Conservation (phyloP, 2,797 vertebrate genomes). For the Heliangelus exortis region DNA sequence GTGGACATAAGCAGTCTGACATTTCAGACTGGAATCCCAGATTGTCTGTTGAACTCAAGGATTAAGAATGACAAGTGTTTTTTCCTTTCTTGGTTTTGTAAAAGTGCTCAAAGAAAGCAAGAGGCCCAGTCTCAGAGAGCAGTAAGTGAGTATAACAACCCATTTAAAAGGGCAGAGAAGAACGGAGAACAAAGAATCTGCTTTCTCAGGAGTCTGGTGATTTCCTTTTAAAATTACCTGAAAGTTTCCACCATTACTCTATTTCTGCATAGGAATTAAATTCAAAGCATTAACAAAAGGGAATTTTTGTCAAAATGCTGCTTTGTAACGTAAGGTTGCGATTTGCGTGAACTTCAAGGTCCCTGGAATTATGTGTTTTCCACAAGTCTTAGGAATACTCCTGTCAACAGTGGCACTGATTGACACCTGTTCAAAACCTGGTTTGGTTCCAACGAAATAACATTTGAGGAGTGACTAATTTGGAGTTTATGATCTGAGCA, state of each 20-base stretch:
- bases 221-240: background rate
- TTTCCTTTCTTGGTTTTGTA: conserved; percentile 7
- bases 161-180: conserved; percentile 1
- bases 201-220: background rate
- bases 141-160: background rate
- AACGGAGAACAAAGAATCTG: background rate
- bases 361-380: background rate
- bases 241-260: background rate
- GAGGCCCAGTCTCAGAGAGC: background rate
- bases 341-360: background rate
- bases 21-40: conserved; percentile 43
- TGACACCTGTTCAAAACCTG: background rate
- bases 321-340: background rate
- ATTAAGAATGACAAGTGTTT: conserved; percentile 18
- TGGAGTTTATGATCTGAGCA: background rate
- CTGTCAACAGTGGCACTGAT: background rate
- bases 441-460: background rate
- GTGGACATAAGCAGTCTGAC: conserved; percentile 39
- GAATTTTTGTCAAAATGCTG: background rate
- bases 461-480: background rate
- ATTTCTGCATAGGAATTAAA: background rate
- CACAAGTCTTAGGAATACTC: background rate
- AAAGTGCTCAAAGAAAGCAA: background rate
- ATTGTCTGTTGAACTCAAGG: background rate
- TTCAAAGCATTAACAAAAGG: background rate